Percentiles rank a stretch among this genome's conserved stretches.
Conservation (phyloP, 1,140 invertebrate genomes). For the Drosophila willistoni region DNA sequence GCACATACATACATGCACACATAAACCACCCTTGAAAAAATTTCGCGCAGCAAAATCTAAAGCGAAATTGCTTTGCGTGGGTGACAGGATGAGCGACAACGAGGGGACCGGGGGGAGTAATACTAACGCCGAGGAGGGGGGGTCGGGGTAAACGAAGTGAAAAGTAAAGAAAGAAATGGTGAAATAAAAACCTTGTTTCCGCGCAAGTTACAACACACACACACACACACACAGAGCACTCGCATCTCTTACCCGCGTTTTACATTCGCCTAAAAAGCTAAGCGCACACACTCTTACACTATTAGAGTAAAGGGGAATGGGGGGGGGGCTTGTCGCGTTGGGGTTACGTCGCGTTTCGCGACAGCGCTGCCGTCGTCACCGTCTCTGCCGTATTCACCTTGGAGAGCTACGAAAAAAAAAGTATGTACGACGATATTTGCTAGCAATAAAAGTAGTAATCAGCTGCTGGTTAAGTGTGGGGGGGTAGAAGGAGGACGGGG, state of each 20-base stretch:
- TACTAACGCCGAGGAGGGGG: slow-evolving; percentile 11
- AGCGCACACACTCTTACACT: slow-evolving; percentile 50
- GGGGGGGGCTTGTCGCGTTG: slow-evolving; percentile 8
- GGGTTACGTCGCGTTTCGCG: slow-evolving; percentile 19
- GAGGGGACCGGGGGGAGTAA: slow-evolving; percentile 7
- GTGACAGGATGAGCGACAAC: neutral
- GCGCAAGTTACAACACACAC: slow-evolving; percentile 71
- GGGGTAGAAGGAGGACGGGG: neutral
- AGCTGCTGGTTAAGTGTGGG: slow-evolving; percentile 48
- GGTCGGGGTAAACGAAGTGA: slow-evolving; percentile 38
- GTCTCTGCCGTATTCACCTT: slow-evolving; percentile 59
- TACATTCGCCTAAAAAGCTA: slow-evolving; percentile 74
- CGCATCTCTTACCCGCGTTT: slow-evolving; percentile 33
- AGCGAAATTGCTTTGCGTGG: slow-evolving; percentile 53
- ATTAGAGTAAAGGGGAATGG: slow-evolving; percentile 9
- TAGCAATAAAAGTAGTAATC: slow-evolving; percentile 83
- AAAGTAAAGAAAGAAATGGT: slow-evolving; percentile 81
- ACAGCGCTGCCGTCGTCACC: neutral
- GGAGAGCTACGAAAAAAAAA: slow-evolving; percentile 40
- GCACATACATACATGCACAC: slow-evolving; percentile 38
- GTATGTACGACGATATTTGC: slow-evolving; percentile 75
- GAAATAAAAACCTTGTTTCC: slow-evolving; percentile 82
- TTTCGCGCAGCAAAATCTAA: slow-evolving; percentile 78
- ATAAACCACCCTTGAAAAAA: slow-evolving; percentile 74
- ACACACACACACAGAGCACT: neutral